A percentile compares a stretch with the other conserved stretches of the same genome.
These are phyloP conservation scores for Chondrosia reniformis DNA, from an alignment of 37 sponge, comb jelly and placozoan species.

Conservation along the genomic window DNA sequence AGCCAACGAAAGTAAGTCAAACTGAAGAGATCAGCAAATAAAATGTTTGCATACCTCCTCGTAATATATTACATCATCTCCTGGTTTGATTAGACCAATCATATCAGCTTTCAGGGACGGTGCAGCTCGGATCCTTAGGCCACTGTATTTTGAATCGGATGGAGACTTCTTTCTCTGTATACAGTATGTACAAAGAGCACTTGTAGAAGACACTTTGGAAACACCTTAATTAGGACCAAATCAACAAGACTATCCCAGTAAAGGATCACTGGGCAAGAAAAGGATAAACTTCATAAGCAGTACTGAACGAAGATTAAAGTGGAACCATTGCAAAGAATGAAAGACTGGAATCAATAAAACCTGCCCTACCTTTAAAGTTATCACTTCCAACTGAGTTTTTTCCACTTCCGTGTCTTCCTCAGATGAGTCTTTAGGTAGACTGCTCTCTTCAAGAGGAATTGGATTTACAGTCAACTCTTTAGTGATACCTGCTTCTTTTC, in stretches of 20 bases:
- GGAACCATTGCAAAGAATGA: not conserved
- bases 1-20: not conserved
- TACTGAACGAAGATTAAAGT: no score
- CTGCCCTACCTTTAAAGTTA: not conserved
- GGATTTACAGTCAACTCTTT: slow-evolving; percentile 13
- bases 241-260: no score
- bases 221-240: no score
- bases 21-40: no score
- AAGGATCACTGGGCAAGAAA: no score
- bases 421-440: not conserved
- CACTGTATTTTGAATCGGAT: slow-evolving; percentile 24
- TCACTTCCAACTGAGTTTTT: not conserved
- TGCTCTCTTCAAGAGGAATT: slow-evolving; percentile 4
- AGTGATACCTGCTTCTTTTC: slow-evolving; percentile 47
- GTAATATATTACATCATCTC: slow-evolving; percentile 47
- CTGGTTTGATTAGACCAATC: slow-evolving; percentile 60
- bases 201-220: no score
- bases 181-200: no score
- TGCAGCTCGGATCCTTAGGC: slow-evolving; percentile 53
- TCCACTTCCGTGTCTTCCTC: slow-evolving; percentile 5
- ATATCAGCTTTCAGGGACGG: slow-evolving; percentile 46
- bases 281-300: no score
- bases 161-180: slow-evolving; percentile 13
- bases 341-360: not conserved
- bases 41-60: slow-evolving; percentile 74